Evolutionary conservation across 1,140 invertebrate genomes (phyloP).

Genomic region (Ceratina japonica): DNA sequence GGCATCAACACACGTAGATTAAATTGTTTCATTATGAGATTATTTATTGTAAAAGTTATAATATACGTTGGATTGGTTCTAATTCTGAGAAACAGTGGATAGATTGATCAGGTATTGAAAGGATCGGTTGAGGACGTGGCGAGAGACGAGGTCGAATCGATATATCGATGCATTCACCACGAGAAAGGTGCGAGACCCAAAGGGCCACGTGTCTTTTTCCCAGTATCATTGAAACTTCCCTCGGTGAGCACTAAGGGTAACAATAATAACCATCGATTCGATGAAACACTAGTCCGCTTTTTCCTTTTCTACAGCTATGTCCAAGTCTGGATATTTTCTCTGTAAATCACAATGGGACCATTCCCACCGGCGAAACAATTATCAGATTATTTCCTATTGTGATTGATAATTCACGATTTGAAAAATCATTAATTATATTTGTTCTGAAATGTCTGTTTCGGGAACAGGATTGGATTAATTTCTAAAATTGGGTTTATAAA

Average conservation of each 20-base stretch:
- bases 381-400: too few relatives aligned
- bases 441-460: background rate
- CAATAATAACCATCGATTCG: conserved; percentile 36
- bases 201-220: conserved; percentile 36
- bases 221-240: conserved; percentile 19
- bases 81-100: conserved; percentile 12
- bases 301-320: background rate
- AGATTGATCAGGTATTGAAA: conserved; percentile 7
- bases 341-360: too few relatives aligned
- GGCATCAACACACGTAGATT: background rate
- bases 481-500: too few relatives aligned
- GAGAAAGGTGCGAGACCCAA: conserved; percentile 15
- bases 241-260: background rate
- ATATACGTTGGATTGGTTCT: conserved; percentile 22
- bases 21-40: conserved; percentile 1
- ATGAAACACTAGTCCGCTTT: background rate
- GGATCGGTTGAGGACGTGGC: conserved; percentile 6
- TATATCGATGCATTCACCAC: background rate
- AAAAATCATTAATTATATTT: too few relatives aligned
- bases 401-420: too few relatives aligned
- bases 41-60: too few relatives aligned
- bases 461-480: background rate
- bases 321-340: background rate
- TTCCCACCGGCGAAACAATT: too few relatives aligned
- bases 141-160: conserved; percentile 11